These are phyloP conservation scores for Paralichthys olivaceus DNA, from an alignment of 2,113 vertebrate genomes.

Conservation along the genomic window DNA sequence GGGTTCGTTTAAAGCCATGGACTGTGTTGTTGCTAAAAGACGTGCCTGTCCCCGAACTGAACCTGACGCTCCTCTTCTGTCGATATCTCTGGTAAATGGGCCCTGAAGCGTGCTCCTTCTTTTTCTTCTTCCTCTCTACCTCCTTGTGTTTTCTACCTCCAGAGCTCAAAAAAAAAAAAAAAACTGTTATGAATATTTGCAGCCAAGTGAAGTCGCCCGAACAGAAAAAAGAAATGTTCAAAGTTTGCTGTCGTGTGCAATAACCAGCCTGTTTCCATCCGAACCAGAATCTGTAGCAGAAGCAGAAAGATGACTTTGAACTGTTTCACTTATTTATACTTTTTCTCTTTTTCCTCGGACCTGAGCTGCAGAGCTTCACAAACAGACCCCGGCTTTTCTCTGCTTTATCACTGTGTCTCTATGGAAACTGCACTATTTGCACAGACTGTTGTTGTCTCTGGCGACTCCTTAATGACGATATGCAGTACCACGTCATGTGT, in stretches of 20 bases:
- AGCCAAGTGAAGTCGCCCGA: neutral
- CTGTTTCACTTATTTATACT: too few relatives aligned
- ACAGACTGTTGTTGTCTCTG: constrained; percentile 55
- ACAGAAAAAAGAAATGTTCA: neutral
- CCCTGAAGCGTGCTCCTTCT: constrained; percentile 4
- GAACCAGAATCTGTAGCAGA: neutral
- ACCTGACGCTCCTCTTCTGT: neutral
- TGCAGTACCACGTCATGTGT: constrained; percentile 10
- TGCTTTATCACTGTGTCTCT: constrained; percentile 35
- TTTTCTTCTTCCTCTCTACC: constrained; percentile 35
- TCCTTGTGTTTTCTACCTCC: constrained; percentile 25
- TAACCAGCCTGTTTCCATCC: neutral
- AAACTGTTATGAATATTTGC: neutral
- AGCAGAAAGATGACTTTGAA: too few relatives aligned
- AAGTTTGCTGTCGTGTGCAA: neutral
- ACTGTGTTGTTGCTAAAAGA: neutral
- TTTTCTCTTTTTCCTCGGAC: too few relatives aligned
- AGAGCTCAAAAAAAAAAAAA: neutral
- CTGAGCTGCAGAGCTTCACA: neutral
- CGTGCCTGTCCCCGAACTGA: too few relatives aligned
- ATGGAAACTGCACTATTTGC: constrained; percentile 74
- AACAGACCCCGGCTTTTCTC: neutral
- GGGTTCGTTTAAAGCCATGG: constrained; percentile 27
- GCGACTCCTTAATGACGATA: constrained; percentile 13
- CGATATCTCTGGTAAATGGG: too few relatives aligned